Conservation (phyloP, 2,797 vertebrate genomes). For the Neosalanx taihuensis region DNA sequence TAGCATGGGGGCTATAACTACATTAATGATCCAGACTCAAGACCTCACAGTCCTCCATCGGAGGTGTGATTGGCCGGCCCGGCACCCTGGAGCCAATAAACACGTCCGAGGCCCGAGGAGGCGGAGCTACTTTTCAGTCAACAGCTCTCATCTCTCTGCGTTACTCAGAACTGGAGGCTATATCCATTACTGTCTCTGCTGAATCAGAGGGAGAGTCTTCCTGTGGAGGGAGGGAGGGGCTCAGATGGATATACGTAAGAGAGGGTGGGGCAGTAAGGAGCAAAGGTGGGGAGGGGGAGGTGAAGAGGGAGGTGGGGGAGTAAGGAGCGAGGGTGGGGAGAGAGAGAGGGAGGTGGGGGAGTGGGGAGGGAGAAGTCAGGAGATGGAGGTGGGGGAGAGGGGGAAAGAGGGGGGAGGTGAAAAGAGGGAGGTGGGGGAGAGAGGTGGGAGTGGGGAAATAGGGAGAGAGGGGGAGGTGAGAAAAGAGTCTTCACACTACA, state of each 20-base stretch:
- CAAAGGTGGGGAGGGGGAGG: constrained; percentile 14
- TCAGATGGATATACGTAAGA: neutral
- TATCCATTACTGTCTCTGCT: constrained; percentile 47
- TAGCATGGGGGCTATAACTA: constrained; percentile 12
- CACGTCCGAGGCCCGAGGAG: constrained; percentile 7
- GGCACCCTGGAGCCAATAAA: constrained; percentile 7
- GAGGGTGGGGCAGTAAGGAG: constrained; percentile 22
- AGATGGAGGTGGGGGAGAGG: constrained; percentile 44
- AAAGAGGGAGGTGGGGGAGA: constrained; percentile 52
- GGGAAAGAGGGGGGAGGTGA: constrained; percentile 58
- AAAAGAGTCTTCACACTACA: constrained; percentile 65
- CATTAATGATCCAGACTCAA: constrained; percentile 15
- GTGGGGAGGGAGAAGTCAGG: constrained; percentile 13
- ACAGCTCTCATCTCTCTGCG: neutral
- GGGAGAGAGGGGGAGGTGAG: constrained; percentile 60
- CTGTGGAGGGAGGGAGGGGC: constrained; percentile 54
- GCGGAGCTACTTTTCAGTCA: neutral
- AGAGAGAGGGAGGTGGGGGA: constrained; percentile 39
- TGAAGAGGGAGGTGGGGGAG: constrained; percentile 20
- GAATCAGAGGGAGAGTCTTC: constrained; percentile 61
- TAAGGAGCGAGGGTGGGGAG: constrained; percentile 10
- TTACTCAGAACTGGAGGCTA: neutral
- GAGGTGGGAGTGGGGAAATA: constrained; percentile 41
- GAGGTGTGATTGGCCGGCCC: constrained; percentile 5
- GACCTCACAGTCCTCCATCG: constrained; percentile 1